Evolutionary conservation across 2,797 vertebrate genomes (phyloP).

Genomic region (Microchirus variegatus): DNA sequence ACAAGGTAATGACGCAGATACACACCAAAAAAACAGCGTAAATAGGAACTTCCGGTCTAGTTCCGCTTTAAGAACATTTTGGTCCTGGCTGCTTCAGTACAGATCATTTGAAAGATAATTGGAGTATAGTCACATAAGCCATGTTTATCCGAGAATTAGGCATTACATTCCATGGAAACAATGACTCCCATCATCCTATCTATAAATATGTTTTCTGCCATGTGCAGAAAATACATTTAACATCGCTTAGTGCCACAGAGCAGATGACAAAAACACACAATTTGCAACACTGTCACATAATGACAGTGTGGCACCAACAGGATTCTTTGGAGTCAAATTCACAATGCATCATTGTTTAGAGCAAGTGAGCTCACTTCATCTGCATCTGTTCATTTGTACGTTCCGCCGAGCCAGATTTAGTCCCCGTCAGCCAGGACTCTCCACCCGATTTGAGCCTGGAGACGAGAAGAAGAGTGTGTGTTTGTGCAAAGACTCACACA

Average conservation of each 20-base stretch:
- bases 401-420: slow-evolving; percentile 18
- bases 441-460: slow-evolving; percentile 42
- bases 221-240: slow-evolving; percentile 25
- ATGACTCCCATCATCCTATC: slow-evolving; percentile 41
- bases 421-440: slow-evolving; percentile 43
- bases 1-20: too few relatives aligned
- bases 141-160: slow-evolving; percentile 34
- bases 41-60: too few relatives aligned
- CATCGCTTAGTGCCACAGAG: slow-evolving; percentile 31
- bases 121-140: slow-evolving; percentile 28
- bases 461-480: slow-evolving; percentile 37
- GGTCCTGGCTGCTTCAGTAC: slow-evolving; percentile 12
- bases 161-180: slow-evolving; percentile 60
- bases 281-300: slow-evolving; percentile 31
- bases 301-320: slow-evolving; percentile 25
- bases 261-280: slow-evolving; percentile 19
- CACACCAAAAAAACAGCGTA: too few relatives aligned
- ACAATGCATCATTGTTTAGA: slow-evolving; percentile 44
- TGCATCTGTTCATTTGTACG: slow-evolving; percentile 27
- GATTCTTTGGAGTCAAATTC: slow-evolving; percentile 40
- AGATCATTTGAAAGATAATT: slow-evolving; percentile 33
- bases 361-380: slow-evolving; percentile 13
- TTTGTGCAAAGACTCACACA: slow-evolving; percentile 44
- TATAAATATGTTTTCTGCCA: slow-evolving; percentile 56
- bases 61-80: slow-evolving; percentile 1